A percentile compares a stretch with the other conserved stretches of the same genome.
Evolutionary conservation across 1,140 invertebrate genomes (phyloP).

Genomic region (Yoshiicerus persimilis): DNA sequence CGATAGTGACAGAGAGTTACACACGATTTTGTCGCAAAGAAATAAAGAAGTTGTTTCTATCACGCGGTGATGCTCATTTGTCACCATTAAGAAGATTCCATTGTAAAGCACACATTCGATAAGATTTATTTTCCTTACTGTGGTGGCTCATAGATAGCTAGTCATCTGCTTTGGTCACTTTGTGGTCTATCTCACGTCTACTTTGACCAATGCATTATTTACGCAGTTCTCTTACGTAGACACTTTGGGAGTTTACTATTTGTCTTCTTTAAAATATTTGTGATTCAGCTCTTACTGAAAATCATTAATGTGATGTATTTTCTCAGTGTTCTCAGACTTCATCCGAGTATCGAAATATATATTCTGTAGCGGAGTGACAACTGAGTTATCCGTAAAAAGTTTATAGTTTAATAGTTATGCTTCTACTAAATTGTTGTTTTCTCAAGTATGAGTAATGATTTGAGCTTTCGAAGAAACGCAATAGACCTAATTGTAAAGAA

Average conservation of each 20-base stretch:
- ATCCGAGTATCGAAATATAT: too few species aligned
- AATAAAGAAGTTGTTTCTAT: conserved; percentile 1
- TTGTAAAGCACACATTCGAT: background rate
- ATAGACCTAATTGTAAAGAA: background rate
- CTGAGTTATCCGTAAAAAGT: too few species aligned
- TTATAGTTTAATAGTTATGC: too few species aligned
- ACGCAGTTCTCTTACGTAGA: background rate
- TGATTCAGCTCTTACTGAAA: too few species aligned
- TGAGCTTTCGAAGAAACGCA: too few species aligned
- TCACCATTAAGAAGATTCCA: conserved; percentile 7
- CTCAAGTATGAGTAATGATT: too few species aligned
- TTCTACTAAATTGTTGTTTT: too few species aligned
- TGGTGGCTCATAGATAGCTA: background rate
- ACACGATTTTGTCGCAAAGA: background rate
- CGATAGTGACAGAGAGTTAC: background rate
- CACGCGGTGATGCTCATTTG: background rate
- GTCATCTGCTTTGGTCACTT: too few species aligned
- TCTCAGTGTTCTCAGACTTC: too few species aligned
- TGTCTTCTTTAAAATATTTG: background rate
- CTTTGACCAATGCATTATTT: background rate
- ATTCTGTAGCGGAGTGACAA: too few species aligned
- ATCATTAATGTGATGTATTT: too few species aligned
- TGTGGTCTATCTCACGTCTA: background rate
- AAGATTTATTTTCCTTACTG: background rate
- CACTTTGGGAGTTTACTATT: background rate